A percentile compares a stretch with the other conserved stretches of the same genome.
Conservation (phyloP, 1,140 invertebrate species). For the Atopsyche davidsoni region DNA sequence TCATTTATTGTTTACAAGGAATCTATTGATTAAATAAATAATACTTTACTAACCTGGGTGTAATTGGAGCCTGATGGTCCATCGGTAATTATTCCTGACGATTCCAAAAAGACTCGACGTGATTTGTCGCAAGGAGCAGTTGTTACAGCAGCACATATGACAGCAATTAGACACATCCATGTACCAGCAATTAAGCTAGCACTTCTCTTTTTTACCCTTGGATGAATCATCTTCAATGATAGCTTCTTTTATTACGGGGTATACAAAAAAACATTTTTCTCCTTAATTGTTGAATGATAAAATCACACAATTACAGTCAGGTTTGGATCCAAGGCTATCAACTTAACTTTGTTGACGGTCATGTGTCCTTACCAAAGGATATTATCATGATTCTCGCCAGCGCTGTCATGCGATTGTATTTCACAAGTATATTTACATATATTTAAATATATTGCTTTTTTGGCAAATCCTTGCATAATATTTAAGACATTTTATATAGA, state of each 20-base stretch:
- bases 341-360: slow-evolving; percentile 16
- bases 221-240: slow-evolving; percentile 22
- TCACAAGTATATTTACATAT: background rate
- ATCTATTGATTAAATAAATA: too few relatives aligned
- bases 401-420: background rate
- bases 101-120: slow-evolving; percentile 68
- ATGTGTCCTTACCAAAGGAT: slow-evolving; percentile 12
- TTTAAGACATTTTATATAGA: background rate
- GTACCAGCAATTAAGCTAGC: slow-evolving; percentile 20
- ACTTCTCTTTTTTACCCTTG: slow-evolving; percentile 23
- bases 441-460: background rate
- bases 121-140: slow-evolving; percentile 66
- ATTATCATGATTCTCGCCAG: background rate
- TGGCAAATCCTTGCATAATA: background rate
- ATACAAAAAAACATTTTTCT: background rate
- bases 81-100: slow-evolving; percentile 83
- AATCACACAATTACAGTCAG: slow-evolving; percentile 5
- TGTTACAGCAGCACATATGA: slow-evolving; percentile 21
- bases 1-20: too few relatives aligned
- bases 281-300: background rate
- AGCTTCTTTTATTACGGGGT: background rate
- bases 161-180: slow-evolving; percentile 20
- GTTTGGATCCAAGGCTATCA: slow-evolving; percentile 18
- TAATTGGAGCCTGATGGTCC: slow-evolving; percentile 82
- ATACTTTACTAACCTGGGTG: slow-evolving; percentile 60